phyloP scores from a whole-genome alignment of 1,140 invertebrate genomes.

The Adoxophyes honmai region DNA sequence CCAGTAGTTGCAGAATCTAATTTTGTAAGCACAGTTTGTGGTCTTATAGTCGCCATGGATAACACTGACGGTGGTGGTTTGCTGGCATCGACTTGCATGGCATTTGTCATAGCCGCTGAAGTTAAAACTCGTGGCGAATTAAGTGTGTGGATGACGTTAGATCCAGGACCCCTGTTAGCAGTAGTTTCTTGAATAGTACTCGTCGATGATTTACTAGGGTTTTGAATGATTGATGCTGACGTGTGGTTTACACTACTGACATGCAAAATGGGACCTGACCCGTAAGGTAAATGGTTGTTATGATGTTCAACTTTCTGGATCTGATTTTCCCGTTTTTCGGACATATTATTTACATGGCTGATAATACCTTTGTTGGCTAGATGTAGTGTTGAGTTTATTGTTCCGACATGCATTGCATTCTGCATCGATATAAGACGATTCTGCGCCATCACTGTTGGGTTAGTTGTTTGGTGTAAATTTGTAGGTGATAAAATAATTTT shows the following conservation, averaged over 20 bases:
- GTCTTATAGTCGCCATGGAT: constrained; percentile 54
- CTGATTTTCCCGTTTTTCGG: constrained; percentile 53
- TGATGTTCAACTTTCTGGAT: constrained; percentile 46
- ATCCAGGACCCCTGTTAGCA: constrained; percentile 46
- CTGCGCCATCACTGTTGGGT: constrained; percentile 63
- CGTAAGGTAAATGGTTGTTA: constrained; percentile 41
- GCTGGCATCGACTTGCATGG: constrained; percentile 53
- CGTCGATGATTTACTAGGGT: constrained; percentile 45
- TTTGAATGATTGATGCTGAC: constrained; percentile 55
- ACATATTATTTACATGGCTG: constrained; percentile 44
- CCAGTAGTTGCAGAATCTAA: constrained; percentile 41
- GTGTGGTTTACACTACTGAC: constrained; percentile 49
- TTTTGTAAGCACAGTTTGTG: constrained; percentile 52
- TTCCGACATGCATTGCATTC: constrained; percentile 52
- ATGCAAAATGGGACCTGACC: constrained; percentile 55
- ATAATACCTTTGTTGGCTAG: constrained; percentile 61
- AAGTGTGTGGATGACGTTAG: constrained; percentile 62
- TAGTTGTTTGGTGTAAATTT: constrained; percentile 48
- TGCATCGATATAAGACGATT: constrained; percentile 69
- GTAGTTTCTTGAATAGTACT: constrained; percentile 49
- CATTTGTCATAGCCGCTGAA: constrained; percentile 47
- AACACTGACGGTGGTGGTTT: constrained; percentile 55
- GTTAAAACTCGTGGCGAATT: constrained; percentile 54
- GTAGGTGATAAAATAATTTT: constrained; percentile 72
- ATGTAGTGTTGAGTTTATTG: constrained; percentile 54